Conservation (phyloP, 1,140 invertebrate species). For the Drosophila triauraria region DNA sequence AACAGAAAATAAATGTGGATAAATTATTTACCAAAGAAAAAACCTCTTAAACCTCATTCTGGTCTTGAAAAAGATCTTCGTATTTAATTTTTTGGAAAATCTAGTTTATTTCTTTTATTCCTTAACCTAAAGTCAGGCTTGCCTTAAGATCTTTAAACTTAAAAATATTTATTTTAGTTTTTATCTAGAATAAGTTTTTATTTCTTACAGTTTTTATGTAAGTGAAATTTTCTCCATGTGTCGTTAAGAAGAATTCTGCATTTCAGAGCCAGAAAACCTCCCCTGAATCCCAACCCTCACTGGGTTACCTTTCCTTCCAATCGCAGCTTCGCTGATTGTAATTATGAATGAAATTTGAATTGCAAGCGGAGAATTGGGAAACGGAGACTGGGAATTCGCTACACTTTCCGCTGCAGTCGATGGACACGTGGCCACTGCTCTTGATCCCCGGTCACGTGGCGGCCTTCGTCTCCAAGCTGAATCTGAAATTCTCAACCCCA, state of each 20-base stretch:
- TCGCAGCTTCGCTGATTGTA: conserved; percentile 52
- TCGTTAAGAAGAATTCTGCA: neutral
- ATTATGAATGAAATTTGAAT: conserved; percentile 83
- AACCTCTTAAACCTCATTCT: no score
- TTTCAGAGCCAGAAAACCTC: neutral
- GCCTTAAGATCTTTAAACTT: no score
- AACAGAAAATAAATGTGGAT: no score
- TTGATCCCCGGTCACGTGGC: conserved; percentile 63
- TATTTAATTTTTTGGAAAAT: no score
- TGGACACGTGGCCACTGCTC: conserved; percentile 41
- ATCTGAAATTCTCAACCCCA: conserved; percentile 19
- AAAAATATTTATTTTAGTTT: no score
- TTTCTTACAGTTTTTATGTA: no score
- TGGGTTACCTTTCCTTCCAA: conserved; percentile 11
- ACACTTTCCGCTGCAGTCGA: conserved; percentile 48
- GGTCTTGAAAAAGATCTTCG: no score
- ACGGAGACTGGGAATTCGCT: conserved; percentile 37
- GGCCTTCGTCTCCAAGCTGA: conserved; percentile 8
- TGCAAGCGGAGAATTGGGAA: conserved; percentile 42
- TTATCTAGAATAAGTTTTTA: no score
- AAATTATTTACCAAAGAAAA: no score
- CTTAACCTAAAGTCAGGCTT: neutral
- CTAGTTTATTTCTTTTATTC: no score
- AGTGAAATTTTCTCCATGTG: neutral
- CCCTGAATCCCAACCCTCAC: conserved; percentile 3